phyloP scores from a whole-genome alignment of 2,888 invertebrate species.

The Synergus japonicus region DNA sequence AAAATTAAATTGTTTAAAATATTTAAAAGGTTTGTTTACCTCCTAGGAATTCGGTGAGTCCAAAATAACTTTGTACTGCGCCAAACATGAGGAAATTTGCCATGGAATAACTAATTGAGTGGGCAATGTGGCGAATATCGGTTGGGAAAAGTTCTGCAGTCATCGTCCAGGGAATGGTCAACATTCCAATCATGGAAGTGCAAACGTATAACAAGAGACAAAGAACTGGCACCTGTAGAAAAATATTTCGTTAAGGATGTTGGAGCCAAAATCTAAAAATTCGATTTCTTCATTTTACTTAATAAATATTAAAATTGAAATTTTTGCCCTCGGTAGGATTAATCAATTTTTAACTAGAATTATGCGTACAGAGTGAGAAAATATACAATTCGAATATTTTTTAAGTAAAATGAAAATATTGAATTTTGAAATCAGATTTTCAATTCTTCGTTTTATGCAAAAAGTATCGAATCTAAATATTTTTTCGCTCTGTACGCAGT shows the following conservation, averaged over 20 bases:
- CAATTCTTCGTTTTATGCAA: too few relatives aligned
- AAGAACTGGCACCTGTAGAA: constrained; percentile 77
- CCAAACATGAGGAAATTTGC: constrained; percentile 81
- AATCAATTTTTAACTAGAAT: too few relatives aligned
- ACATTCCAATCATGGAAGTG: constrained; percentile 81
- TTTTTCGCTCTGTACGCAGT: too few relatives aligned
- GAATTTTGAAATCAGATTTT: too few relatives aligned
- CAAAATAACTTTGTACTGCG: constrained; percentile 79
- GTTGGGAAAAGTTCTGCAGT: constrained; percentile 82
- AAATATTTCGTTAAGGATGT: neutral
- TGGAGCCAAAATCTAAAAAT: too few relatives aligned
- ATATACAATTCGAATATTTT: too few relatives aligned
- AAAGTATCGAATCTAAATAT: too few relatives aligned
- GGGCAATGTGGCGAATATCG: constrained; percentile 81
- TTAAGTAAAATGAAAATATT: too few relatives aligned
- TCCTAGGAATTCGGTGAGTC: constrained; percentile 66
- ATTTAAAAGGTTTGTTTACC: constrained; percentile 58
- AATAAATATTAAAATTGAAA: too few relatives aligned
- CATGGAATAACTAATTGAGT: constrained; percentile 80
- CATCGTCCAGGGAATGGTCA: constrained; percentile 84
- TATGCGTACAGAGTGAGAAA: too few relatives aligned
- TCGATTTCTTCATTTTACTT: too few relatives aligned
- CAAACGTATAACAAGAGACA: constrained; percentile 80
- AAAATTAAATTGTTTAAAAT: neutral
- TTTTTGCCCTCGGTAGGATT: too few relatives aligned